Conservation (phyloP, 2,113 vertebrate species). For the Malurus elegans region DNA sequence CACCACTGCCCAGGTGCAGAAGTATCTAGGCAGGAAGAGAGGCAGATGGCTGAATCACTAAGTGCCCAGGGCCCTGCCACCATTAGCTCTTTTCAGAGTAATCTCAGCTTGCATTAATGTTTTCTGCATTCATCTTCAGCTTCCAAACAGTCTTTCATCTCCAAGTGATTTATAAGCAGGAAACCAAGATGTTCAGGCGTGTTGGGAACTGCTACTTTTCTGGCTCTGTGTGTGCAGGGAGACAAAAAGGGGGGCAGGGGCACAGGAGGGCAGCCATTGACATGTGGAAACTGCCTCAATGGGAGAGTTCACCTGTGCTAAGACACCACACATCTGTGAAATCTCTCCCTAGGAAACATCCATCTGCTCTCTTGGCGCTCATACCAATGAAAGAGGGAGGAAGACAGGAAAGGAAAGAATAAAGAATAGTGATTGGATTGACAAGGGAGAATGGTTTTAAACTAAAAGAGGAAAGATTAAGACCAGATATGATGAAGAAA, state of each 20-base stretch:
- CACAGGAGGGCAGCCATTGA: not conserved
- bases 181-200: not conserved
- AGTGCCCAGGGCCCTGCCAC: not conserved
- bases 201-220: not conserved
- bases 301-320: not conserved
- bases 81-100: not conserved
- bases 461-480: not conserved
- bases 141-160: not conserved
- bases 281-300: not conserved
- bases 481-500: not conserved
- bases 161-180: not conserved
- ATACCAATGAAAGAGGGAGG: not conserved
- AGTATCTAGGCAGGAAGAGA: not conserved
- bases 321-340: not conserved
- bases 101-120: not conserved
- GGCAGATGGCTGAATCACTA: not conserved
- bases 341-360: not conserved
- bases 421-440: not conserved
- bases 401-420: not conserved
- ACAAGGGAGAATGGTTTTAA: not conserved
- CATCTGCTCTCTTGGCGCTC: not conserved
- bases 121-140: not conserved
- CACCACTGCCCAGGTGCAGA: not conserved
- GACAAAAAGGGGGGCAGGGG: not conserved
- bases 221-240: accelerated